Conservation (phyloP, 2,888 invertebrate genomes). For the Amphimallon solstitiale region DNA sequence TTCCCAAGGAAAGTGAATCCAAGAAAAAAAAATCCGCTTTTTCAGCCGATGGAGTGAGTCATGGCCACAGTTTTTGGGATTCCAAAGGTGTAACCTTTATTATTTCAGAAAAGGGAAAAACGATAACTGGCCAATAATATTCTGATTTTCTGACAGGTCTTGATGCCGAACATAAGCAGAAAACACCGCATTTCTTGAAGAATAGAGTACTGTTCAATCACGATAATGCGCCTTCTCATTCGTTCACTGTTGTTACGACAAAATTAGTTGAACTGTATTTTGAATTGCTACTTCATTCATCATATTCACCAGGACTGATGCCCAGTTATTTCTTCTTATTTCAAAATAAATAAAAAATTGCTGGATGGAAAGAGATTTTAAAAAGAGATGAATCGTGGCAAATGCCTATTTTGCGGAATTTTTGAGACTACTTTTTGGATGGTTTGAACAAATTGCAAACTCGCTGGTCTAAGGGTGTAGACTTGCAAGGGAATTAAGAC, state of each 20-base stretch:
- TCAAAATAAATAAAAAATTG: no score
- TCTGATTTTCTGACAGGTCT: no score
- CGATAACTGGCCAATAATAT: conserved; percentile 30
- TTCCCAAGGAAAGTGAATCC: background rate
- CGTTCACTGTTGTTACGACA: conserved; percentile 22
- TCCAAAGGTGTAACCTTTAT: background rate
- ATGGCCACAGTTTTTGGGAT: background rate
- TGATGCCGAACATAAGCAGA: background rate
- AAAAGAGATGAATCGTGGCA: no score
- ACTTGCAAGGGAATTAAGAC: conserved; percentile 39
- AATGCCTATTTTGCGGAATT: conserved; percentile 40
- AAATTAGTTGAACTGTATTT: conserved; percentile 39
- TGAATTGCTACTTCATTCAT: conserved; percentile 43
- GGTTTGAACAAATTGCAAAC: conserved; percentile 42
- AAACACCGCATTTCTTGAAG: background rate
- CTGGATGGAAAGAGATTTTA: no score
- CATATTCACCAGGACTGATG: conserved; percentile 48
- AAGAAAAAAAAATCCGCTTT: background rate
- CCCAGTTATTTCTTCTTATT: background rate
- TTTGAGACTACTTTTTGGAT: conserved; percentile 42
- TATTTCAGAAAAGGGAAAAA: conserved; percentile 10
- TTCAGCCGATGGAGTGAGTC: conserved; percentile 2
- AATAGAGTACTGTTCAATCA: conserved; percentile 25
- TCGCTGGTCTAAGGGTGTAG: conserved; percentile 40
- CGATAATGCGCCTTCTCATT: conserved; percentile 32